Base-by-base conservation (phyloP, 2,113 vertebrate species). In the Atherinomorus stipes region DNA sequence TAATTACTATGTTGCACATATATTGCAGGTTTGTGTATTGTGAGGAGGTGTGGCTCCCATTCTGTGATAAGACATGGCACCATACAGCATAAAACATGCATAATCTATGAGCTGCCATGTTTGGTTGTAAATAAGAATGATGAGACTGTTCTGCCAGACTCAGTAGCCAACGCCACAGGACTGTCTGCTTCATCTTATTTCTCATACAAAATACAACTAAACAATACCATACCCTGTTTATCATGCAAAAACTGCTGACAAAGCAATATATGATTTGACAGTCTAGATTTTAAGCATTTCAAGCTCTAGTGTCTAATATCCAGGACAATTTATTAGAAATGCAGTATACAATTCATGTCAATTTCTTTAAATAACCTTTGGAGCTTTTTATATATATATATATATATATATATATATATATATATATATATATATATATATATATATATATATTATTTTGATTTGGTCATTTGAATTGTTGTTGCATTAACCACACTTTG, bases 101-200 rank as follows among this genome's bases (percentile, higher is more conserved):
- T 91, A 84, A 86, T 85, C 81, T 74, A 85, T 79, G 74, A 88
- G 79, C 64, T 76, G 61, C 70, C 67, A 69, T 68, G 75, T 78
- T 77, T 88, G 66, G 77, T 80, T 54, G 56, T 64, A 75, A 81
- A 84, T 79, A 77, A 68, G 69, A 75, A 64, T 23, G 42, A 71
- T n/a, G 26, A 70, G 50, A 57, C 23, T 45, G 65, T 64, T 87
- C 34, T 60, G 78, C 21, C 57, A 57, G 50, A 62, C 34, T 57
- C 69, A 64, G 67, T 22, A 67, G 60, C 23, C 4, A 25, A 16
- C 15, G 34, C 63, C 61, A 54, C 59, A 54, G 79, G 68, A 84
- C 56, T 62, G 44, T 47, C 15, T 4, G 54, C 51, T 66, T 4
- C 53, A 34, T 26, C 4, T 4, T 16, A 15, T 15, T 4, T 15